Conservation (phyloP, 2,888 invertebrate species). For the Netelia virgata region DNA sequence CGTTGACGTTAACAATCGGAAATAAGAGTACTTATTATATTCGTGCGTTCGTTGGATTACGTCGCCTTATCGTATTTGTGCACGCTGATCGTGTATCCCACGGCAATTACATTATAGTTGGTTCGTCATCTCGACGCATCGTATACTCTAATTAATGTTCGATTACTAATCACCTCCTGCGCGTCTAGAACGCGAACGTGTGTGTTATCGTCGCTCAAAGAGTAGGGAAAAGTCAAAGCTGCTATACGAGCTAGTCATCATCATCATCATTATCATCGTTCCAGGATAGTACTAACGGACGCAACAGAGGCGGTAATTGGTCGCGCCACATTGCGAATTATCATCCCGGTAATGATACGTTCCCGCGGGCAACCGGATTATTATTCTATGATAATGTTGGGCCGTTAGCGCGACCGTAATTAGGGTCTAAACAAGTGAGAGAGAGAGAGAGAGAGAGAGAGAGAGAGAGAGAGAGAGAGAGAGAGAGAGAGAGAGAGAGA, state of each 20-base stretch:
- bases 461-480: conserved; percentile 6
- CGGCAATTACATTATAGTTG: conserved; percentile 52
- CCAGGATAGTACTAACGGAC: conserved; percentile 33
- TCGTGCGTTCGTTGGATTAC: conserved; percentile 23
- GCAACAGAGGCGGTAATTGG: conserved; percentile 66
- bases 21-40: conserved; percentile 1
- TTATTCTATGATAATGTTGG: conserved; percentile 70
- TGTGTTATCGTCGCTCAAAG: conserved; percentile 58
- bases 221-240: conserved; percentile 55
- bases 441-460: conserved; percentile 19
- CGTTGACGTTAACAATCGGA: conserved; percentile 2
- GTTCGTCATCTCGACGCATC: conserved; percentile 4
- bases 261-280: conserved; percentile 34
- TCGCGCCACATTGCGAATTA: conserved; percentile 68
- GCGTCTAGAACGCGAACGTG: conserved; percentile 49
- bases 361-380: conserved; percentile 68
- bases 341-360: conserved; percentile 69
- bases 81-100: conserved; percentile 49
- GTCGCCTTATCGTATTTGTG: conserved; percentile 35
- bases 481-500: conserved; percentile 17
- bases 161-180: conserved; percentile 61
- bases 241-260: conserved; percentile 53
- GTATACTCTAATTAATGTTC: conserved; percentile 60
- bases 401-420: conserved; percentile 69
- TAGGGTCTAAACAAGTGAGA: conserved; percentile 64